Conservation (phyloP, 2,113 vertebrate genomes). For the Salvelinus sp. region DNA sequence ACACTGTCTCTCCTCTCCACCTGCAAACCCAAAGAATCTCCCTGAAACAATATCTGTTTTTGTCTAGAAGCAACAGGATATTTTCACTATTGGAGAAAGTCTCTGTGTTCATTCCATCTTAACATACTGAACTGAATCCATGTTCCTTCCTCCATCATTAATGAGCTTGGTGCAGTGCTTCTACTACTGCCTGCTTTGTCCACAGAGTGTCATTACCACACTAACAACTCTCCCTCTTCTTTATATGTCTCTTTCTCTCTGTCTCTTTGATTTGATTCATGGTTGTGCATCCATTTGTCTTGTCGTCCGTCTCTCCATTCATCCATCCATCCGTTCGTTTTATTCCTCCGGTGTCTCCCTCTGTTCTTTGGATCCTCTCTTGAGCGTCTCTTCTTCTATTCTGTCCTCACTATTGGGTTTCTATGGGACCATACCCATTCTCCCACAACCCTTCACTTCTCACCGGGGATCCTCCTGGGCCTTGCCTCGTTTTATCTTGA, state of each 20-base stretch:
- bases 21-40: no score
- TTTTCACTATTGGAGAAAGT: no score
- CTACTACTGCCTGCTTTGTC: conserved; percentile 35
- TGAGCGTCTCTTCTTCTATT: conserved; percentile 4
- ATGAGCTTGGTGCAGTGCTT: not conserved
- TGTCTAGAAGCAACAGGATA: no score
- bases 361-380: not conserved
- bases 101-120: not conserved
- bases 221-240: conserved; percentile 47
- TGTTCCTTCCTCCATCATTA: not conserved
- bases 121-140: not conserved
- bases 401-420: conserved; percentile 10
- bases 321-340: conserved; percentile 1
- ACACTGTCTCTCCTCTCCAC: no score
- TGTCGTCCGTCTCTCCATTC: conserved; percentile 10
- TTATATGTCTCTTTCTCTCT: conserved; percentile 23
- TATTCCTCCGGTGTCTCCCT: conserved; percentile 8
- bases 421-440: not conserved
- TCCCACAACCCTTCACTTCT: conserved; percentile 17
- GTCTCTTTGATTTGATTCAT: conserved; percentile 1
- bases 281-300: conserved; percentile 22
- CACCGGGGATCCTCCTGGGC: not conserved
- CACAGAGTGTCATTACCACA: conserved; percentile 31
- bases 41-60: no score
- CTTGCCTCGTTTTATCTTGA: not conserved